Percentiles rank a stretch among this genome's conserved stretches.
These are phyloP conservation scores for Habroteleia sp. DNA, from an alignment of 2,888 invertebrate species.

Conservation along the genomic window DNA sequence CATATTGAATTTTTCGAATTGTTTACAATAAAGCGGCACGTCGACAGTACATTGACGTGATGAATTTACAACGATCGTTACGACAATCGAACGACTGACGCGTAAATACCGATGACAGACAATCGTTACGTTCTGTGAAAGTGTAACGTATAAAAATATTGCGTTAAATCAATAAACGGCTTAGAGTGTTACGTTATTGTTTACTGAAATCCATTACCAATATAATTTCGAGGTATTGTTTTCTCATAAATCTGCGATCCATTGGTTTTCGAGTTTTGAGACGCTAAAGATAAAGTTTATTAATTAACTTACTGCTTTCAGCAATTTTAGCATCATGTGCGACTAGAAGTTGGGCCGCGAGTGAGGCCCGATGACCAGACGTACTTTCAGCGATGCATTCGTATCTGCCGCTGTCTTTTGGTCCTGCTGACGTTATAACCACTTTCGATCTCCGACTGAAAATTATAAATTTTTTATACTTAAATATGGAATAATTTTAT, in stretches of 20 bases:
- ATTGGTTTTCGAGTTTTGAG: too few species aligned
- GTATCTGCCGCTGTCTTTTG: slow-evolving; percentile 89
- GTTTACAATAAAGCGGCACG: slow-evolving; percentile 61
- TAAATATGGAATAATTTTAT: too few species aligned
- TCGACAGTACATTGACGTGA: slow-evolving; percentile 54
- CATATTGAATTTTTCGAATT: slow-evolving; percentile 52
- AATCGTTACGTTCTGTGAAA: slow-evolving; percentile 46
- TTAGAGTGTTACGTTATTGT: slow-evolving; percentile 9
- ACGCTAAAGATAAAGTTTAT: too few species aligned
- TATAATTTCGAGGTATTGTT: slow-evolving; percentile 11
- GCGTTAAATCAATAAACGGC: slow-evolving; percentile 51
- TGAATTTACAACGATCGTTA: slow-evolving; percentile 64
- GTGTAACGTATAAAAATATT: slow-evolving; percentile 37
- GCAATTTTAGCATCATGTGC: slow-evolving; percentile 82
- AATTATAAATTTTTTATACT: too few species aligned
- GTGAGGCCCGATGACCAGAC: slow-evolving; percentile 84
- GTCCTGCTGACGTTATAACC: slow-evolving; percentile 88
- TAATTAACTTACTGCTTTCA: slow-evolving; percentile 82
- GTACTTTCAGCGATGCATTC: slow-evolving; percentile 91
- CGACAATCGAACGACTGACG: slow-evolving; percentile 61
- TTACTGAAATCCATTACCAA: slow-evolving; percentile 5
- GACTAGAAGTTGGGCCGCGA: slow-evolving; percentile 82
- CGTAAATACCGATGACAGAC: slow-evolving; percentile 62
- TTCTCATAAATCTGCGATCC: neutral
- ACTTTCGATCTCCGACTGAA: slow-evolving; percentile 88